phyloP scores from a whole-genome alignment of 2,888 invertebrate species.

The Epistrophella euchroma region DNA sequence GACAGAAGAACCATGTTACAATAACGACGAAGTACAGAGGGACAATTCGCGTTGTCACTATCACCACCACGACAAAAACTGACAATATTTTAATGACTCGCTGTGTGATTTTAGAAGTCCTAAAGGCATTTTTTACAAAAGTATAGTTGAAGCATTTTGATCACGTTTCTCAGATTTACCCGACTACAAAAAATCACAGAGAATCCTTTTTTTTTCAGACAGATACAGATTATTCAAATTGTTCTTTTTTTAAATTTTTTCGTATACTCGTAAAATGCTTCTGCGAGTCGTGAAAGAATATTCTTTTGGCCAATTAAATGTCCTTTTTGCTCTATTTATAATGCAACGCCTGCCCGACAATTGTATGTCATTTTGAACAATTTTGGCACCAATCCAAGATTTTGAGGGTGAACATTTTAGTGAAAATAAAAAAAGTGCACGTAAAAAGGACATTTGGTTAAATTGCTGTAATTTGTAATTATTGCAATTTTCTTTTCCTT shows the following conservation, averaged over 20 bases:
- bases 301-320: conserved; percentile 28
- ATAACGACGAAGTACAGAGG: background rate
- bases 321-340: conserved; percentile 9
- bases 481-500: background rate
- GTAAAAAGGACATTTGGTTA: background rate
- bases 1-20: background rate
- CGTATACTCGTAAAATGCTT: background rate
- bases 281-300: conserved; percentile 6
- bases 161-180: conserved; percentile 27
- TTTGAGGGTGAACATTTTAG: background rate
- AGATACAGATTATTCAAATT: conserved; percentile 2
- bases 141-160: conserved; percentile 5
- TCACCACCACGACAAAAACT: background rate
- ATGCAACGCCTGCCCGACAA: conserved; percentile 19
- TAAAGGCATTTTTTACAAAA: background rate
- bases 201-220: background rate
- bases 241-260: background rate
- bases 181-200: background rate
- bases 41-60: background rate
- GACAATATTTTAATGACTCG: conserved; percentile 34
- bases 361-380: conserved; percentile 16
- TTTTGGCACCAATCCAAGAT: conserved; percentile 12
- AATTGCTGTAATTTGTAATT: conserved; percentile 21
- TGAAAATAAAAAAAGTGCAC: background rate
- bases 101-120: conserved; percentile 15